These are phyloP conservation scores for Hofmannophila pseudospretella DNA, from an alignment of 2,888 invertebrate species.

Conservation along the genomic window DNA sequence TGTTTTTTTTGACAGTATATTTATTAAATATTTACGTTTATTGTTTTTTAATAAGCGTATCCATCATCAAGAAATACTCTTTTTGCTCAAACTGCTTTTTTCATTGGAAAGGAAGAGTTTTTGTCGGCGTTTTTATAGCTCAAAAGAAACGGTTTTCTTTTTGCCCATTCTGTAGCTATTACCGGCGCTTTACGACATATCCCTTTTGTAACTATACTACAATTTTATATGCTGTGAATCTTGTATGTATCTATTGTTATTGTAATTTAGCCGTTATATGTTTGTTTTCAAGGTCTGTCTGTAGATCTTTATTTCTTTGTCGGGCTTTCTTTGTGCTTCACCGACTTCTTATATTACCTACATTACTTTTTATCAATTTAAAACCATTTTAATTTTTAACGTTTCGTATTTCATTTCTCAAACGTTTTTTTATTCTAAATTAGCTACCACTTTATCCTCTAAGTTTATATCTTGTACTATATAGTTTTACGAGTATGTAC, in stretches of 20 bases:
- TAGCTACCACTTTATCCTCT: too few species aligned
- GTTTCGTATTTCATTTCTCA: too few species aligned
- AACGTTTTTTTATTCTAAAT: too few species aligned
- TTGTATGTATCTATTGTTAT: slow-evolving; percentile 21
- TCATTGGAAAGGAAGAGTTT: slow-evolving; percentile 27
- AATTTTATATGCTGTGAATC: slow-evolving; percentile 29
- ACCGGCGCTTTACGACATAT: slow-evolving; percentile 29
- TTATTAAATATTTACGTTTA: too few species aligned
- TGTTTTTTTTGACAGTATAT: too few species aligned
- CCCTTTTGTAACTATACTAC: slow-evolving; percentile 31
- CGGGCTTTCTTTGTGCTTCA: slow-evolving; percentile 4
- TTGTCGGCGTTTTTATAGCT: slow-evolving; percentile 30
- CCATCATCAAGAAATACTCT: slow-evolving; percentile 3
- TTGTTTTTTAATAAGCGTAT: too few species aligned
- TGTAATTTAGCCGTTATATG: slow-evolving; percentile 19
- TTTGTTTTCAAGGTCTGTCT: slow-evolving; percentile 17
- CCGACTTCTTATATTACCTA: too few species aligned
- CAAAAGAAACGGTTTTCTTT: slow-evolving; percentile 26
- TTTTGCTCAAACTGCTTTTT: slow-evolving; percentile 19
- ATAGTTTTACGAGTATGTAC: too few species aligned
- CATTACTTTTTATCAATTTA: too few species aligned
- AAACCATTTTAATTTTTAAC: too few species aligned
- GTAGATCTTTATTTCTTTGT: slow-evolving; percentile 5
- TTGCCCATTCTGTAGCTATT: slow-evolving; percentile 26
- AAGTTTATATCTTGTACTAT: too few species aligned